Percentiles rank a stretch among this genome's conserved stretches.
phyloP scores from a whole-genome alignment of 2,797 vertebrate species.

The Pygocentrus nattereri region DNA sequence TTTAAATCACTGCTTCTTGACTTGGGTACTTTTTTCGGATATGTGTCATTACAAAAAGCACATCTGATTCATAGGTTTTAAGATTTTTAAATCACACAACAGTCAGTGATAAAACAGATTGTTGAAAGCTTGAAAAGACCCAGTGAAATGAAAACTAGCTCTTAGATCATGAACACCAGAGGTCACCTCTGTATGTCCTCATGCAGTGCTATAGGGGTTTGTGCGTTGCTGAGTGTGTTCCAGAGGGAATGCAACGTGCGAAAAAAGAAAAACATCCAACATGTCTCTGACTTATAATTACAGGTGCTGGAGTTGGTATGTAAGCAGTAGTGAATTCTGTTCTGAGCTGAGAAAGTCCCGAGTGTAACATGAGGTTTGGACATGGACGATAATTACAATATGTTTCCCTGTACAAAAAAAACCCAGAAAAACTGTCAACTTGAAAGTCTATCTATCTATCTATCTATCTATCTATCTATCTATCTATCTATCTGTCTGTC shows the following conservation, averaged over 20 bases:
- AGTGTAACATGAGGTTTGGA: background rate
- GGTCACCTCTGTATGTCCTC: slow-evolving; percentile 35
- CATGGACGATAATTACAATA: too few species aligned
- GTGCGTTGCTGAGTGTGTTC: background rate
- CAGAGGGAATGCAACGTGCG: slow-evolving; percentile 15
- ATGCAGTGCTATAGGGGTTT: background rate
- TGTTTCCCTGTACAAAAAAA: too few species aligned
- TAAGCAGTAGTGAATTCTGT: background rate
- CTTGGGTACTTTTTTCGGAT: too few species aligned
- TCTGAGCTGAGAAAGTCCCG: background rate
- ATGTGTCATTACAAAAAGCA: background rate
- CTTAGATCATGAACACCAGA: slow-evolving; percentile 1
- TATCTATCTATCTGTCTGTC: too few species aligned
- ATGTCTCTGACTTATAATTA: slow-evolving; percentile 18
- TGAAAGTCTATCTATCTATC: too few species aligned
- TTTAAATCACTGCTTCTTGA: too few species aligned
- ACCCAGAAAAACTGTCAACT: too few species aligned
- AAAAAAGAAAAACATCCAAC: slow-evolving; percentile 10
- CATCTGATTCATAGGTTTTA: background rate
- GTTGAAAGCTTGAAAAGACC: background rate
- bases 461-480: too few species aligned
- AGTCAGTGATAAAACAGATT: background rate
- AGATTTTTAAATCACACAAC: background rate
- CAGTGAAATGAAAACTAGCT: background rate
- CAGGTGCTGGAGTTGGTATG: background rate